A percentile compares a stretch with the other conserved stretches of the same genome.
phyloP scores from a whole-genome alignment of 2,113 vertebrate genomes.

The Pluvialis apricaria region DNA sequence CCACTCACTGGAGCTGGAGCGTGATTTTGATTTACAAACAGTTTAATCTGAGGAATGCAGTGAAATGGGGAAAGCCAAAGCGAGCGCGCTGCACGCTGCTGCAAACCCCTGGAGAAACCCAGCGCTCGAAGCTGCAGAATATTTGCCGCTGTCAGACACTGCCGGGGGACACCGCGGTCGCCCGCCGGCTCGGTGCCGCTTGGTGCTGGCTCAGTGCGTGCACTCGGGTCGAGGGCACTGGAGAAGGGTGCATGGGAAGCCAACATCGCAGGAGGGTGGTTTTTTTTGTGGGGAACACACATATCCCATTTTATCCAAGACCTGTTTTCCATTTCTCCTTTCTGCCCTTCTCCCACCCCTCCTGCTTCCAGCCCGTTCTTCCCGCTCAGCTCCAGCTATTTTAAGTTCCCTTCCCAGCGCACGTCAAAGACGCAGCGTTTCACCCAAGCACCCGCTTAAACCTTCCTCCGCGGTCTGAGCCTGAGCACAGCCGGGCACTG shows the following conservation, averaged over 20 bases:
- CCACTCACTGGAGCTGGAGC: neutral
- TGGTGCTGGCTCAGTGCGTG: rapidly evolving
- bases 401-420: neutral
- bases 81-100: neutral
- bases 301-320: neutral
- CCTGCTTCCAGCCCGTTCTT: neutral
- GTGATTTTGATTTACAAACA: conserved; percentile 46
- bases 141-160: neutral
- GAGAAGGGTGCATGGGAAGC: rapidly evolving
- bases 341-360: neutral
- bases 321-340: neutral
- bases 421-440: rapidly evolving
- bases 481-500: neutral
- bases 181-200: neutral
- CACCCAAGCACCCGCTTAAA: neutral
- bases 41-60: conserved; percentile 42
- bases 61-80: neutral
- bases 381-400: neutral
- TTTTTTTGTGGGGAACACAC: neutral
- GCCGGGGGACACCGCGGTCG: neutral
- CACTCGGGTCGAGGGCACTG: neutral
- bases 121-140: rapidly evolving
- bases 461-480: rapidly evolving
- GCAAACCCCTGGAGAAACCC: neutral
- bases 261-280: rapidly evolving